phyloP scores from a whole-genome alignment of 1,140 invertebrate genomes.

The Papilio helenus region DNA sequence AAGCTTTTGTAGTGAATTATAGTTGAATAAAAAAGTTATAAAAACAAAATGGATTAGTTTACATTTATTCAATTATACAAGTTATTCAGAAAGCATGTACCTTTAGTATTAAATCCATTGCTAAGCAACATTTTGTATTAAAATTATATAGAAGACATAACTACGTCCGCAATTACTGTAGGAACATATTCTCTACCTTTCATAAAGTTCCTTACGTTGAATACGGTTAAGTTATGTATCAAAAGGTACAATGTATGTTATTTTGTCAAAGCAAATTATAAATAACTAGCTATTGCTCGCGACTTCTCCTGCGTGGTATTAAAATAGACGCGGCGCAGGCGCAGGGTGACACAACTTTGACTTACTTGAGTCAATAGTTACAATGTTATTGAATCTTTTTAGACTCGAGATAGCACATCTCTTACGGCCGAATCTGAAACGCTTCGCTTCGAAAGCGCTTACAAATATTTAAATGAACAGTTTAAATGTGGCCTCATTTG shows the following conservation, averaged over 20 bases:
- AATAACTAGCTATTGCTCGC: no score
- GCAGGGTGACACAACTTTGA: background rate
- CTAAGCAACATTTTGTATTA: background rate
- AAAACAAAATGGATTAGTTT: no score
- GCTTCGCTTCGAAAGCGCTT: no score
- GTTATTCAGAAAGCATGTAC: background rate
- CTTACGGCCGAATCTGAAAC: no score
- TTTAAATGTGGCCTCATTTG: no score
- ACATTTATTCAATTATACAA: no score
- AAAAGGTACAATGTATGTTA: background rate
- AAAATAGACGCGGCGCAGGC: background rate
- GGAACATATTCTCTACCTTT: background rate
- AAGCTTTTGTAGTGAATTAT: no score
- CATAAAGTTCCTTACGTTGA: background rate
- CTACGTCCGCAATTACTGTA: constrained; percentile 1
- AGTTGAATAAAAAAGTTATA: no score
- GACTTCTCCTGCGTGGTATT: no score
- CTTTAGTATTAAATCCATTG: background rate
- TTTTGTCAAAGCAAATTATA: background rate
- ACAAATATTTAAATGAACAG: no score
- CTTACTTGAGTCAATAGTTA: background rate
- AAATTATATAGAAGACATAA: background rate
- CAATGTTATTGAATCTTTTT: background rate
- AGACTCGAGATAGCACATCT: no score
- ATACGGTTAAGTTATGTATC: background rate